phyloP scores from a whole-genome alignment of 2,113 vertebrate genomes.

The Alosa alosa region DNA sequence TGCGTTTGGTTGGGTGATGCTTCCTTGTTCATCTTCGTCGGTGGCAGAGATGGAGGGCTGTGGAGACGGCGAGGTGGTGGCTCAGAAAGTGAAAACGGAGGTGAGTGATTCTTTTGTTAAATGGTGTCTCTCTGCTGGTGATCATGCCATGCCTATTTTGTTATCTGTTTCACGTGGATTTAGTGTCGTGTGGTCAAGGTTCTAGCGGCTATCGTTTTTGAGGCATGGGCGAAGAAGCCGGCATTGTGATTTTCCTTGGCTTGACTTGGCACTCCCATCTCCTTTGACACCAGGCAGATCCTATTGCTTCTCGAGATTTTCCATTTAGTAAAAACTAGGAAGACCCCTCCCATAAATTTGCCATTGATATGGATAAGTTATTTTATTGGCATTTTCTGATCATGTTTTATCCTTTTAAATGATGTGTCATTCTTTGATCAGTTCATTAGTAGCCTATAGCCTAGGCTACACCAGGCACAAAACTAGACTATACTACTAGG shows the following conservation, averaged over 20 bases:
- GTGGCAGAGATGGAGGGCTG: slow-evolving; percentile 66
- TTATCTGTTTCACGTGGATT: too few relatives aligned
- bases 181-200: neutral
- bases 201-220: neutral
- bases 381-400: neutral
- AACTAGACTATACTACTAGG: too few relatives aligned
- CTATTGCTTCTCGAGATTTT: neutral
- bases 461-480: neutral
- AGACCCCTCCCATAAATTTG: neutral
- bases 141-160: neutral
- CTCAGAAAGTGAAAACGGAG: slow-evolving; percentile 63
- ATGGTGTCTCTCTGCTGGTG: neutral
- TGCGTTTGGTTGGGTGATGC: slow-evolving; percentile 41
- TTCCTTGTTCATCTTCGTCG: slow-evolving; percentile 59
- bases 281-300: neutral
- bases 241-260: slow-evolving; percentile 33
- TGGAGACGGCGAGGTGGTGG: slow-evolving; percentile 57
- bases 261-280: neutral
- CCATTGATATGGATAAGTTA: neutral
- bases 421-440: neutral
- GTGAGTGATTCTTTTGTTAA: slow-evolving; percentile 52
- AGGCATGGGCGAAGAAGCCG: slow-evolving; percentile 20
- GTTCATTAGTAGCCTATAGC: neutral
- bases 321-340: neutral
- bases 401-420: neutral